Evolutionary conservation across 2,888 invertebrate species (phyloP), one percentile per base, ranked within the genome.

Genomic region (Phyto melanocephala): DNA sequence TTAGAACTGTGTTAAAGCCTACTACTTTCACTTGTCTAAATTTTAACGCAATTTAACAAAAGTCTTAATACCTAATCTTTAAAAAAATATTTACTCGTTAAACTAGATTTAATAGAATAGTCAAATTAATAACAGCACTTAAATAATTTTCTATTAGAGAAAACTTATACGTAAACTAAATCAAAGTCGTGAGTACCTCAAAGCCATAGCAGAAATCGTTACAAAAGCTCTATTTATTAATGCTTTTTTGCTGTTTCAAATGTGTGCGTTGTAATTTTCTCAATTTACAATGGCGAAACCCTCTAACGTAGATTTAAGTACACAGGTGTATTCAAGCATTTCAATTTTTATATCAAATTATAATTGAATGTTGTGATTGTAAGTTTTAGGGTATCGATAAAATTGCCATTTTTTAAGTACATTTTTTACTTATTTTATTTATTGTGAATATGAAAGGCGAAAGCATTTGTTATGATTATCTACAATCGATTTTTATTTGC

Each of bases 251-350:
- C 8, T 13, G 50, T 3, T 50, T 7, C 15, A 58, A 42, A n/a
- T 24, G 7, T 58, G 33, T 33, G 13, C 3, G n/a, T 6, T n/a
- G 8, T 24, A 42, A 17, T 52, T 33, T 17, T 13, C 13, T 40
- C 37, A 58, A 37, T 70, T 78, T 42, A 35, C 60, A 35, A 42
- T 15, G 17, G 74, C 3, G 28, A 82, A 82, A 71, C 78, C 81
- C 77, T 81, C 72, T 78, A 81, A 81, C 68, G 28, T 54, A 54
- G 42, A 54, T 50, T 17, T 45, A 70, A 74, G 54, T 50, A 62
- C 76, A 77, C 82, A 82, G 82, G 82, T 82, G 82, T 54, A 82
- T 65, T 70, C 56, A 77, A 82, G 78, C 81, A 75, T 82, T 65
- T 37, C 74, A 63, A 78, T 75, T 79, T 79, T 28, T 82, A 65